phyloP scores from a whole-genome alignment of 2,888 invertebrate species.

The Parnassius mnemosyne region DNA sequence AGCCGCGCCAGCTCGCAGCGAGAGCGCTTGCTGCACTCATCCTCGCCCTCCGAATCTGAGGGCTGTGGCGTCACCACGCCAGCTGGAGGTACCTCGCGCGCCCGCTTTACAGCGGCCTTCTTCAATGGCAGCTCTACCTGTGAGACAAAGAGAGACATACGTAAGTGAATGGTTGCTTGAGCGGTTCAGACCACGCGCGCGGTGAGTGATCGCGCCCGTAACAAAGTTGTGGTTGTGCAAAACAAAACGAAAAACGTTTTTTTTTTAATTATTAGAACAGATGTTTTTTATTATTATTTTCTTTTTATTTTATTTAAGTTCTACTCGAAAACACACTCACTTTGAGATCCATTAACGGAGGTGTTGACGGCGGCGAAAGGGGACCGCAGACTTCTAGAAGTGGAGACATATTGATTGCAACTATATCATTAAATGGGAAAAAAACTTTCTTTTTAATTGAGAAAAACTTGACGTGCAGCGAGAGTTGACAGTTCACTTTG shows the following conservation, averaged over 20 bases:
- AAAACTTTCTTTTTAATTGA: constrained; percentile 74
- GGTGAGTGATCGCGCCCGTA: constrained; percentile 60
- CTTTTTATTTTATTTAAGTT: constrained; percentile 31
- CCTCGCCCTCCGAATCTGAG: constrained; percentile 91
- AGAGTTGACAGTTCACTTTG: constrained; percentile 47
- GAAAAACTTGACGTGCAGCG: constrained; percentile 62
- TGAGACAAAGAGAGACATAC: constrained; percentile 66
- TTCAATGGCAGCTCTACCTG: constrained; percentile 71
- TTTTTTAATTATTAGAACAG: constrained; percentile 6
- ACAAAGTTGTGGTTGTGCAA: constrained; percentile 63
- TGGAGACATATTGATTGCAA: constrained; percentile 64
- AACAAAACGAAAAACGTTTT: constrained; percentile 34
- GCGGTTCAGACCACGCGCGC: constrained; percentile 60
- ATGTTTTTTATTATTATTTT: constrained; percentile 22
- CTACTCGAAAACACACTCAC: constrained; percentile 57
- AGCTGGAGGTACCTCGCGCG: constrained; percentile 53
- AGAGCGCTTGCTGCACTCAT: constrained; percentile 68
- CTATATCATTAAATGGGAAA: constrained; percentile 58
- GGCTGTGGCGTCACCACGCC: constrained; percentile 89
- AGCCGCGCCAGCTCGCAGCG: constrained; percentile 78
- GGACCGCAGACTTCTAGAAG: constrained; percentile 74
- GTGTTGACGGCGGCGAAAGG: constrained; percentile 87
- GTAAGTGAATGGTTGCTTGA: constrained; percentile 70
- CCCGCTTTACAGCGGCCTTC: constrained; percentile 64
- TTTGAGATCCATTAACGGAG: constrained; percentile 82